Percentiles rank a stretch among this genome's conserved stretches.
Evolutionary conservation across 2,797 vertebrate genomes (phyloP).

Genomic region (Rhincodon typus): DNA sequence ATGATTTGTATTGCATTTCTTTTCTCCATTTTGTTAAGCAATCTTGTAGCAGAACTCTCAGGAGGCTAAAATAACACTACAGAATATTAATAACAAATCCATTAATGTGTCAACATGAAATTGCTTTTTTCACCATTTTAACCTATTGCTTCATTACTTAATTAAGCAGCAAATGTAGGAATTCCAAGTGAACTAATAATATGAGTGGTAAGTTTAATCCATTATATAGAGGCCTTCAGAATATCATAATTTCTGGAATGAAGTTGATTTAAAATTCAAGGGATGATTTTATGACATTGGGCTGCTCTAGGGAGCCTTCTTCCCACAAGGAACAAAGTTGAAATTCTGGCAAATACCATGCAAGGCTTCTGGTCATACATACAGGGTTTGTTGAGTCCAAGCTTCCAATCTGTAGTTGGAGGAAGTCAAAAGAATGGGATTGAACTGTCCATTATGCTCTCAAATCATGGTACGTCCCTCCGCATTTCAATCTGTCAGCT

Average conservation of each 20-base stretch:
- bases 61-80: neutral
- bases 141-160: neutral
- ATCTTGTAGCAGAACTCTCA: neutral
- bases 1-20: neutral
- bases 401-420: neutral
- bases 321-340: neutral
- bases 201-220: neutral
- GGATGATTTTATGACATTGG: neutral
- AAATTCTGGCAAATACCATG: neutral
- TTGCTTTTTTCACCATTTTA: neutral
- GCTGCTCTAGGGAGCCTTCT: no score
- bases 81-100: neutral
- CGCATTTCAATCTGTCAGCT: neutral
- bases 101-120: neutral
- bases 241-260: neutral
- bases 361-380: neutral
- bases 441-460: neutral
- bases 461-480: neutral
- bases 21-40: neutral
- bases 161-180: neutral
- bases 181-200: constrained; percentile 8
- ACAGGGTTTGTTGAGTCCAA: neutral
- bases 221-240: neutral
- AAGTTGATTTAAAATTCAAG: neutral
- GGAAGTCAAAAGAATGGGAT: neutral